Evolutionary conservation across 1,140 invertebrate species (phyloP).

Genomic region (Zaprionus inermis): DNA sequence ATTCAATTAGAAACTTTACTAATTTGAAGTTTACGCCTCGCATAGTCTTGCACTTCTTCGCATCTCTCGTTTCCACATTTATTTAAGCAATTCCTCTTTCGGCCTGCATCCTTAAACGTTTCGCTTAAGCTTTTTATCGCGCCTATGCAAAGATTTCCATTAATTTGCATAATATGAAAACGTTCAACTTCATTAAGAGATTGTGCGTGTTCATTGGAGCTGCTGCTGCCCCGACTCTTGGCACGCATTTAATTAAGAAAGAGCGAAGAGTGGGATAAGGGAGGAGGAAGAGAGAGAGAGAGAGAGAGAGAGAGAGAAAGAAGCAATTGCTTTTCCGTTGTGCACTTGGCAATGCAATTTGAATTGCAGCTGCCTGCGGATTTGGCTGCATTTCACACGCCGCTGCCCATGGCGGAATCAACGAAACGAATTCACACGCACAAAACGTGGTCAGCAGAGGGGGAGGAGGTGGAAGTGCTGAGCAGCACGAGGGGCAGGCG

Average conservation of each 20-base stretch:
- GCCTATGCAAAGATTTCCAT: slow-evolving; percentile 22
- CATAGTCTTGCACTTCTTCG: neutral
- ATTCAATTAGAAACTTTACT: no score
- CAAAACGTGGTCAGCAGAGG: neutral
- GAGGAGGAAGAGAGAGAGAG: neutral
- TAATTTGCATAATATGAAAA: slow-evolving; percentile 36
- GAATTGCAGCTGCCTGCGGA: slow-evolving; percentile 33
- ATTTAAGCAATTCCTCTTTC: slow-evolving; percentile 7
- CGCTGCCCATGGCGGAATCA: slow-evolving; percentile 32
- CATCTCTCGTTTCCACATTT: neutral
- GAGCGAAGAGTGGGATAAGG: neutral
- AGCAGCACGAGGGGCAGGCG: neutral
- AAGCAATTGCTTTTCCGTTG: slow-evolving; percentile 41
- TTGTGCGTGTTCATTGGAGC: slow-evolving; percentile 22
- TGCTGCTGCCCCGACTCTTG: slow-evolving; percentile 9
- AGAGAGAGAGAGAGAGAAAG: neutral
- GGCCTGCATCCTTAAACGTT: slow-evolving; percentile 1
- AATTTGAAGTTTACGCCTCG: neutral
- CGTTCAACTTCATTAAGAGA: slow-evolving; percentile 21
- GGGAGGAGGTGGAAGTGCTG: no score
- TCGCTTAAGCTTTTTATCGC: neutral
- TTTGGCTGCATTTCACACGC: slow-evolving; percentile 41
- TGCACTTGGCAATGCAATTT: slow-evolving; percentile 51
- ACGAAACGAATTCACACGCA: slow-evolving; percentile 48
- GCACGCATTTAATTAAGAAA: slow-evolving; percentile 31